Percentiles rank a stretch among this genome's conserved stretches.
These are phyloP conservation scores for Aphelenchoides avenae DNA, from an alignment of 1,140 invertebrate genomes.

Conservation along the genomic window DNA sequence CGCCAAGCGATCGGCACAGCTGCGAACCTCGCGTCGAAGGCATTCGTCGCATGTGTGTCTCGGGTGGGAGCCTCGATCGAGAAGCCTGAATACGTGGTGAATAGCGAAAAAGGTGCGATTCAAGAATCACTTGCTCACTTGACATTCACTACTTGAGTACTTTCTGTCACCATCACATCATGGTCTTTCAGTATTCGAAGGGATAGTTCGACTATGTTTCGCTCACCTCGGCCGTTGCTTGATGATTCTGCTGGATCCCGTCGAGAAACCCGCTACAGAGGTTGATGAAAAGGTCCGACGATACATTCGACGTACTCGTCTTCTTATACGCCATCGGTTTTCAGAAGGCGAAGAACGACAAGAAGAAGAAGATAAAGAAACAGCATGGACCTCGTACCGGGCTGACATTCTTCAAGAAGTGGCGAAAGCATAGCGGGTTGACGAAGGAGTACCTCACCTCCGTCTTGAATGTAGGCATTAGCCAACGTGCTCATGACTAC, in stretches of 20 bases:
- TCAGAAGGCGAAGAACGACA: neutral
- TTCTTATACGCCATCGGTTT: conserved; percentile 3
- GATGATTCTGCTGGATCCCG: conserved; percentile 28
- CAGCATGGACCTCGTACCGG: conserved; percentile 1
- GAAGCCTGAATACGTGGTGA: conserved; percentile 41
- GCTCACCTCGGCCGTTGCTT: conserved; percentile 31
- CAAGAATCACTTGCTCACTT: conserved; percentile 1
- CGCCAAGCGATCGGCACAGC: conserved; percentile 18
- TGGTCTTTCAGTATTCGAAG: conserved; percentile 52
- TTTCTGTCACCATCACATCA: too few species aligned
- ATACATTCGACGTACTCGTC: too few species aligned
- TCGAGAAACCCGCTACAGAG: conserved; percentile 8
- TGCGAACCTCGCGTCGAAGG: conserved; percentile 38
- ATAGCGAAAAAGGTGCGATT: conserved; percentile 37
- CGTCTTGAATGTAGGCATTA: conserved; percentile 35
- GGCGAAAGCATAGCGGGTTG: conserved; percentile 43
- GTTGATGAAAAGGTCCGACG: neutral
- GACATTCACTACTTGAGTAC: too few species aligned
- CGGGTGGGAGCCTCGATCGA: conserved; percentile 43
- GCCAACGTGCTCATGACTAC: conserved; percentile 4
- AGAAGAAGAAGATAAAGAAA: conserved; percentile 21
- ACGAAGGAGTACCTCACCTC: conserved; percentile 44
- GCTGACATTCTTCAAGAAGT: conserved; percentile 38
- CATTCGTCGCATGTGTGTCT: conserved; percentile 47
- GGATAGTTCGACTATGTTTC: conserved; percentile 52